A percentile compares a stretch with the other conserved stretches of the same genome.
Conservation (phyloP, 2,888 invertebrate genomes). For the Balanococcus diminutus region DNA sequence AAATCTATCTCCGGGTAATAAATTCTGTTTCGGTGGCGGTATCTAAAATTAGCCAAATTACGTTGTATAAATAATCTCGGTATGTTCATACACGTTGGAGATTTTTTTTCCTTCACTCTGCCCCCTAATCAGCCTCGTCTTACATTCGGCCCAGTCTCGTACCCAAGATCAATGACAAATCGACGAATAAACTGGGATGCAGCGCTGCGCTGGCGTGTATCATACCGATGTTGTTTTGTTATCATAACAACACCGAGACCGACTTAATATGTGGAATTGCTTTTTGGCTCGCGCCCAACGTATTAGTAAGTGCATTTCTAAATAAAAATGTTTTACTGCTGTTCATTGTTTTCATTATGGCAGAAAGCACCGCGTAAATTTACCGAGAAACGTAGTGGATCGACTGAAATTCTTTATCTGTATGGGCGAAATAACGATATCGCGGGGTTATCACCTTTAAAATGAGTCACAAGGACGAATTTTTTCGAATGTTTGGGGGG, state of each 20-base stretch:
- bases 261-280: neutral
- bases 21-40: neutral
- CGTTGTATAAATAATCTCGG: neutral
- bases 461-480: neutral
- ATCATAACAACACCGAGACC: neutral
- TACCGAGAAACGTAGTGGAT: neutral
- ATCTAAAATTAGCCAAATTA: slow-evolving; percentile 9
- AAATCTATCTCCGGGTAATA: neutral
- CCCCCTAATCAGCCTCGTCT: neutral
- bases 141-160: neutral
- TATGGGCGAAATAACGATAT: neutral
- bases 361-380: neutral
- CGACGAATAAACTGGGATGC: neutral
- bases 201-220: neutral
- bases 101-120: neutral
- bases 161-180: neutral
- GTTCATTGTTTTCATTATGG: neutral
- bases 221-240: neutral
- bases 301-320: slow-evolving; percentile 1
- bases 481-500: neutral
- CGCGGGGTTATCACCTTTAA: neutral
- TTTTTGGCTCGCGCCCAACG: neutral
- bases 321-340: neutral
- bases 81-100: neutral
- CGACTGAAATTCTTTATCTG: neutral